These are phyloP conservation scores for Chrysaora quinquecirrha DNA, from an alignment of 30 jellyfish, hydroid and myxozoan genomes.

Conservation along the genomic window DNA sequence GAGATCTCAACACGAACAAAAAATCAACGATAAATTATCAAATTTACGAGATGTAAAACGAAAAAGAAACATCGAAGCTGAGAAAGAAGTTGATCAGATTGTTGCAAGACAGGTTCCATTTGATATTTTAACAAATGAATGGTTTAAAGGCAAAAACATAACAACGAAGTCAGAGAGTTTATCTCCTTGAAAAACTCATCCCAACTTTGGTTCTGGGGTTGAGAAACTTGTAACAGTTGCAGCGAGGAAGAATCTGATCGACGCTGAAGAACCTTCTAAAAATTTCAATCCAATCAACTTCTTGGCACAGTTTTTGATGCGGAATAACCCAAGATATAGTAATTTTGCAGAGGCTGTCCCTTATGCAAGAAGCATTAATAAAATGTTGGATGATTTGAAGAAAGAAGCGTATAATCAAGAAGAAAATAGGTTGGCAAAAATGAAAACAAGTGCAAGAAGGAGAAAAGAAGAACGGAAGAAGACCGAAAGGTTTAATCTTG, in stretches of 20 bases:
- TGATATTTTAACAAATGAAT: slow-evolving; percentile 81
- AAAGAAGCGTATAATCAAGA: slow-evolving; percentile 75
- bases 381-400: slow-evolving; percentile 76
- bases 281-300: slow-evolving; percentile 80
- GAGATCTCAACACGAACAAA: slow-evolving; percentile 75
- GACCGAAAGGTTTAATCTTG: slow-evolving; percentile 43
- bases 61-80: slow-evolving; percentile 56
- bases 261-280: slow-evolving; percentile 32
- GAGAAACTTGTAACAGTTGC: slow-evolving; percentile 75
- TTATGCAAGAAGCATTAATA: slow-evolving; percentile 76
- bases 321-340: slow-evolving; percentile 90
- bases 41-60: slow-evolving; percentile 35
- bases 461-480: slow-evolving; percentile 65
- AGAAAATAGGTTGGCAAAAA: slow-evolving; percentile 69
- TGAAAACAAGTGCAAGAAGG: slow-evolving; percentile 79
- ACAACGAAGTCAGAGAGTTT: slow-evolving; percentile 63
- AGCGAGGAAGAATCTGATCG: slow-evolving; percentile 42
- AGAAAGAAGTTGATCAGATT: slow-evolving; percentile 63
- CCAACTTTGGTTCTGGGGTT: slow-evolving; percentile 89
- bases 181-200: slow-evolving; percentile 78
- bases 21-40: slow-evolving; percentile 41
- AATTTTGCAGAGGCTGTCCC: slow-evolving; percentile 85
- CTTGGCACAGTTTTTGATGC: slow-evolving; percentile 87
- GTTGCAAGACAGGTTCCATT: slow-evolving; percentile 80
- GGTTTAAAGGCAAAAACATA: slow-evolving; percentile 64